Percentiles rank a stretch among this genome's conserved stretches.
Conservation (phyloP, 2,113 vertebrate genomes). For the Corythornis vintsioides region DNA sequence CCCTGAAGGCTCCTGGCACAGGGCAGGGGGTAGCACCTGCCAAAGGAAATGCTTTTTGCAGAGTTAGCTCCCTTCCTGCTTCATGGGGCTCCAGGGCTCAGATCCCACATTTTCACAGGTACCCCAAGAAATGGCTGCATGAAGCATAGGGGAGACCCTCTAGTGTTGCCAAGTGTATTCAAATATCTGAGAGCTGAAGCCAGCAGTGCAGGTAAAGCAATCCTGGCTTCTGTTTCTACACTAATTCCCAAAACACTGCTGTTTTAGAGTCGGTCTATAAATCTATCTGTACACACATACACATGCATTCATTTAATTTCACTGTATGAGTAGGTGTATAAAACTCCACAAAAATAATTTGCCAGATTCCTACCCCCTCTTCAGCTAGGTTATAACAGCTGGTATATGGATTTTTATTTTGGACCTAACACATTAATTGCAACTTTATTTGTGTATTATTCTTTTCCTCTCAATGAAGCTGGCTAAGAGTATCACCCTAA, state of each 20-base stretch:
- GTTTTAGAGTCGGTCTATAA: conserved; percentile 9
- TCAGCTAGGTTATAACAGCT: background rate
- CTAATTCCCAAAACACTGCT: background rate
- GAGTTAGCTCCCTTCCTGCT: background rate
- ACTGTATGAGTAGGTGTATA: background rate
- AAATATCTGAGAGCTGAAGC: background rate
- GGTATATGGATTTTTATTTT: conserved; percentile 4
- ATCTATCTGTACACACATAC: background rate
- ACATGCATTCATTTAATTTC: conserved; percentile 14
- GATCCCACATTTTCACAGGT: background rate
- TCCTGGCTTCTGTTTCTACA: background rate
- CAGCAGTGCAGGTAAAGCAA: background rate
- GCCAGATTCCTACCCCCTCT: background rate
- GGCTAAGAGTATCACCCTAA: background rate
- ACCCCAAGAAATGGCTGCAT: background rate
- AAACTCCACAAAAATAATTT: background rate
- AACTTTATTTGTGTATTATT: background rate
- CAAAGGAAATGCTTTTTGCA: conserved; percentile 11
- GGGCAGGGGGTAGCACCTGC: background rate
- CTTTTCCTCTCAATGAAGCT: background rate
- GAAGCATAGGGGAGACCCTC: background rate
- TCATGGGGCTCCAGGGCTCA: background rate
- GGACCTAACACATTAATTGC: background rate
- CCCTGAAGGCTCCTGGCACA: background rate
- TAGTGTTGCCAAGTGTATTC: background rate